Conservation (phyloP, 2,113 vertebrate genomes). For the Sorex fumeus region DNA sequence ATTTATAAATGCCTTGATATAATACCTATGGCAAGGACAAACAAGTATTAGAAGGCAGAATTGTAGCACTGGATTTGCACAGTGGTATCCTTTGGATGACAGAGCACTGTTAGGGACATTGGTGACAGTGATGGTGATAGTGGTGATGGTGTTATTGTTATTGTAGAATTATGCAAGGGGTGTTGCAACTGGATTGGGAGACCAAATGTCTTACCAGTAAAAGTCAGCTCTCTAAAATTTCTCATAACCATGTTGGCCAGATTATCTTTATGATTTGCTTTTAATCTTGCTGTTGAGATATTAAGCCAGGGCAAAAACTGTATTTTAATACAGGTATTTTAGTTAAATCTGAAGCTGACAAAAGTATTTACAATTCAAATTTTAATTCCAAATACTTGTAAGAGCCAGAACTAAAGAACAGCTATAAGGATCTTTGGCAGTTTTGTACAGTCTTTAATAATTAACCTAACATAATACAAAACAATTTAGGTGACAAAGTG, state of each 20-base stretch:
- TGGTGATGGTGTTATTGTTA: no score
- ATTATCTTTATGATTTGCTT: not conserved
- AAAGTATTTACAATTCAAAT: slow-evolving; percentile 35
- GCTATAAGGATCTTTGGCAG: not conserved
- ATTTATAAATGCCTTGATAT: slow-evolving; percentile 32
- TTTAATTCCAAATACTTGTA: not conserved
- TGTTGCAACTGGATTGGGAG: not conserved
- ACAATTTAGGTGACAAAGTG: not conserved
- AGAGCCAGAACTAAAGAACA: not conserved
- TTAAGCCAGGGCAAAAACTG: slow-evolving; percentile 4
- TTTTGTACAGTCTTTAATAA: not conserved
- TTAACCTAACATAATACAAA: not conserved
- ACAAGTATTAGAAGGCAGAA: not conserved
- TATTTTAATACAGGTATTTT: not conserved
- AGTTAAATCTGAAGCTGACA: slow-evolving; percentile 23
- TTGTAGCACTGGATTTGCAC: not conserved
- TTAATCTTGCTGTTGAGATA: slow-evolving; percentile 27
- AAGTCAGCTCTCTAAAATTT: slow-evolving; percentile 16
- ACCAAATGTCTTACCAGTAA: slow-evolving; percentile 1
- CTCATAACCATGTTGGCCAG: not conserved
- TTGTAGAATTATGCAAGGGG: not conserved
- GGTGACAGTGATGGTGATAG: not conserved
- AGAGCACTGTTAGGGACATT: slow-evolving; percentile 14
- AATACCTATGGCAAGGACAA: slow-evolving; percentile 21
- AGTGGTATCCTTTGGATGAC: slow-evolving; percentile 32